Percentiles rank a stretch among this genome's conserved stretches.
These are phyloP conservation scores for Ciconia stormi DNA, from an alignment of 2,113 vertebrate species.

Conservation along the genomic window DNA sequence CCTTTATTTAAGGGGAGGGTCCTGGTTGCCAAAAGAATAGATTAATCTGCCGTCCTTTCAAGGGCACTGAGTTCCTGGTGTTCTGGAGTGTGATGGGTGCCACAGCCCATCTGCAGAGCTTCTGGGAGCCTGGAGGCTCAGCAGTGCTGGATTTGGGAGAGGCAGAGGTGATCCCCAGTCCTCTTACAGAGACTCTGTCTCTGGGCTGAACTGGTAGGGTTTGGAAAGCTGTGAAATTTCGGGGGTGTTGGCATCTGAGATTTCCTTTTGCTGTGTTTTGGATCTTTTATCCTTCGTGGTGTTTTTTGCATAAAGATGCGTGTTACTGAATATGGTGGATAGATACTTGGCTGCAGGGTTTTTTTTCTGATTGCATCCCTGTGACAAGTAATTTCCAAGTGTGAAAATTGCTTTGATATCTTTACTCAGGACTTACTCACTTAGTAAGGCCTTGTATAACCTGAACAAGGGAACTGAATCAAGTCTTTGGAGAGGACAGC, in stretches of 20 bases:
- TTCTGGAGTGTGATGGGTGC: background rate
- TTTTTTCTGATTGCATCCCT: background rate
- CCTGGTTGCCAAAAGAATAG: background rate
- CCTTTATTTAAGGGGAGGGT: background rate
- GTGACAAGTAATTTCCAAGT: slow-evolving; percentile 23
- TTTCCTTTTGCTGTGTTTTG: background rate
- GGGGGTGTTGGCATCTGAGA: background rate
- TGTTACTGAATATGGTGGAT: background rate
- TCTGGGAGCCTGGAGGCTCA: background rate
- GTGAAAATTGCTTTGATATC: slow-evolving; percentile 34
- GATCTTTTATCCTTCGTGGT: background rate
- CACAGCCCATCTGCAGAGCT: background rate
- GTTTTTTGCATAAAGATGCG: background rate
- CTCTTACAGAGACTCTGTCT: background rate
- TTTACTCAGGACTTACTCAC: background rate
- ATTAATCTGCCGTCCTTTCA: background rate
- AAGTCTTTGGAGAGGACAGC: background rate
- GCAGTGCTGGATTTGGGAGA: background rate
- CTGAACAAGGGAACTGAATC: accelerated
- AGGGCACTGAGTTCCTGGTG: background rate
- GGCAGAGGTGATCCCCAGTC: background rate
- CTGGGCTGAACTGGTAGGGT: background rate
- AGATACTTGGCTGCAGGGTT: background rate
- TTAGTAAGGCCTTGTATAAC: background rate
- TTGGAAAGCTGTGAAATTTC: background rate